Percentiles rank a stretch among this genome's conserved stretches.
These are phyloP conservation scores for Brachyptera risi DNA, from an alignment of 2,888 invertebrate genomes.

Conservation along the genomic window DNA sequence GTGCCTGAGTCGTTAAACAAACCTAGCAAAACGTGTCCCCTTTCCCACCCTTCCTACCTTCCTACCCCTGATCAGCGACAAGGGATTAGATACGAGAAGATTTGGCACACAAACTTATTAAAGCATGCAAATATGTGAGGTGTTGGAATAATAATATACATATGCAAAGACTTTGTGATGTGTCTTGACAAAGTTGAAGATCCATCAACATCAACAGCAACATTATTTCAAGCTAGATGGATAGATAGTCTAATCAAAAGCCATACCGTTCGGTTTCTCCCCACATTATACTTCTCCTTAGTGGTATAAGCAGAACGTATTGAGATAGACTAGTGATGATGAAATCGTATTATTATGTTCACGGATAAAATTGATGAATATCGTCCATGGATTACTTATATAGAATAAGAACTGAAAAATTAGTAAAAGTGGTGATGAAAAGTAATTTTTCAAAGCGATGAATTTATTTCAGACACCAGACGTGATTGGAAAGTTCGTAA, in stretches of 20 bases:
- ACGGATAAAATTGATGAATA: no score
- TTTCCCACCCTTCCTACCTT: no score
- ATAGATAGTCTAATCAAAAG: constrained; percentile 7
- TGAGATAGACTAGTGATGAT: no score
- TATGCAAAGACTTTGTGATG: constrained; percentile 27
- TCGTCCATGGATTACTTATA: no score
- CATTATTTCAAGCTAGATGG: constrained; percentile 1
- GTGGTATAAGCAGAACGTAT: background rate
- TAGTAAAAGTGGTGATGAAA: no score
- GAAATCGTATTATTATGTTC: no score
- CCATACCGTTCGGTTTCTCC: no score
- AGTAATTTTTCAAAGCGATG: no score
- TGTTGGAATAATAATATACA: constrained; percentile 25
- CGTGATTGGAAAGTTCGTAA: no score
- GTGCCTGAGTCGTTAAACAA: background rate
- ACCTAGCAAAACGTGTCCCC: background rate
- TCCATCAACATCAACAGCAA: no score
- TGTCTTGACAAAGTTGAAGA: background rate
- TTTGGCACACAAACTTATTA: constrained; percentile 30
- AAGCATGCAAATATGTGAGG: constrained; percentile 24
- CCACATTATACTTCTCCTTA: background rate
- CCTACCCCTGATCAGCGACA: constrained; percentile 6
- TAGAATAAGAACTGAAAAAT: no score
- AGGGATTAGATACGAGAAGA: constrained; percentile 23
- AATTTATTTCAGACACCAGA: no score